Conservation (phyloP, 2,888 invertebrate genomes). For the Synanthedon andrenaeformis region DNA sequence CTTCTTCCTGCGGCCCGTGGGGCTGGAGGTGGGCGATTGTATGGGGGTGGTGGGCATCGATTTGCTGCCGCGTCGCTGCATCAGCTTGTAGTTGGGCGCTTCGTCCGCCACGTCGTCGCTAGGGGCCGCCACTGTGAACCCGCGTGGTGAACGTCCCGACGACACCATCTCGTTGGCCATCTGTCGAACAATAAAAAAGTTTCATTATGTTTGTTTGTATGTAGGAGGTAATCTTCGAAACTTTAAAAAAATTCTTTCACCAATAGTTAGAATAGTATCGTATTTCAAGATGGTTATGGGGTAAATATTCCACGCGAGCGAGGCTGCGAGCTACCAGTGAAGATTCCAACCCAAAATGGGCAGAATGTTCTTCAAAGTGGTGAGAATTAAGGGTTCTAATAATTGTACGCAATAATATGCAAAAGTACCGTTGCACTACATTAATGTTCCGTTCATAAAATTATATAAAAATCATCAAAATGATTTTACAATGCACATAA, state of each 20-base stretch:
- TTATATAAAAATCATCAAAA: no score
- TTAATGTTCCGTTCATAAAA: no score
- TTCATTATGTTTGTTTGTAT: not conserved
- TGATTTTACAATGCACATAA: no score
- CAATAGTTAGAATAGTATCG: no score
- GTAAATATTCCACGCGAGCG: no score
- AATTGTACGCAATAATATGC: no score
- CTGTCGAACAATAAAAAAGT: constrained; percentile 16
- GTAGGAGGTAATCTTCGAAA: not conserved
- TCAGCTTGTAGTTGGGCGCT: constrained; percentile 27
- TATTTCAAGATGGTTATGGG: no score
- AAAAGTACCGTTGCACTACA: no score
- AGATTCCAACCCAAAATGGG: no score
- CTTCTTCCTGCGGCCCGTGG: constrained; percentile 69
- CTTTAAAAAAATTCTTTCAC: not conserved
- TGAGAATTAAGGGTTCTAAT: no score
- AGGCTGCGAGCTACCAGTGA: no score
- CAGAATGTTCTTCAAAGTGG: no score
- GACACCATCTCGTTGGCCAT: constrained; percentile 72
- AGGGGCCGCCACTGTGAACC: constrained; percentile 55
- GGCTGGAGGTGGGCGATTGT: constrained; percentile 72
- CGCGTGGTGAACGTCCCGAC: constrained; percentile 44
- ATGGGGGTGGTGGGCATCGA: constrained; percentile 79
- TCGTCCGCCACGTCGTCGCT: constrained; percentile 24
- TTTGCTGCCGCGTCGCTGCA: constrained; percentile 73